phyloP scores from a whole-genome alignment of 2,888 invertebrate genomes.

The Hyles lineata region DNA sequence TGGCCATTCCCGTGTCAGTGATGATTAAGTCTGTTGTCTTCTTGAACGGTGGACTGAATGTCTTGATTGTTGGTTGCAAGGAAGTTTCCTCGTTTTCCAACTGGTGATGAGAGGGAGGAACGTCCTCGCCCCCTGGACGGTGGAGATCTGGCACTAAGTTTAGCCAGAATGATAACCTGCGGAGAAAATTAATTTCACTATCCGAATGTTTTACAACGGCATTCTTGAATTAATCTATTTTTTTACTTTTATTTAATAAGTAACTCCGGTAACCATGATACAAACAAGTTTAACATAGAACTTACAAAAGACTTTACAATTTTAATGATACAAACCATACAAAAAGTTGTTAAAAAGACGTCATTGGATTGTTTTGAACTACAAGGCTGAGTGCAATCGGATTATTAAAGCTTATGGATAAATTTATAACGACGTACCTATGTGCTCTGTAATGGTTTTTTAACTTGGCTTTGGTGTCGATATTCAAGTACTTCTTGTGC shows the following conservation, averaged over 20 bases:
- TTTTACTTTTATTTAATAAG: no score
- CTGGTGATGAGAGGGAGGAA: slow-evolving; percentile 93
- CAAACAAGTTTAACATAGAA: no score
- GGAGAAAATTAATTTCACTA: slow-evolving; percentile 41
- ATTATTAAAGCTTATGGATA: neutral
- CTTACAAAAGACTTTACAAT: no score
- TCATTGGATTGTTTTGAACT: no score
- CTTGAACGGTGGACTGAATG: slow-evolving; percentile 83
- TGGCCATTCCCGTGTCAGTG: slow-evolving; percentile 72
- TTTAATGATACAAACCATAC: no score
- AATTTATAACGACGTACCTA: slow-evolving; percentile 64
- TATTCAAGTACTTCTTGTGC: slow-evolving; percentile 95
- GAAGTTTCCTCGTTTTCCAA: slow-evolving; percentile 90
- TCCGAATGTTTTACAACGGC: neutral
- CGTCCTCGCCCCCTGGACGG: slow-evolving; percentile 94
- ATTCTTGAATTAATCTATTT: neutral
- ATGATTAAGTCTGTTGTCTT: slow-evolving; percentile 82
- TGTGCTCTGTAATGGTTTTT: slow-evolving; percentile 98
- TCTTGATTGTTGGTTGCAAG: slow-evolving; percentile 82
- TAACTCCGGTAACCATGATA: no score
- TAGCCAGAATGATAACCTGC: slow-evolving; percentile 95
- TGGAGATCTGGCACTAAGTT: slow-evolving; percentile 97
- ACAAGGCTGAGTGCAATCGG: no score
- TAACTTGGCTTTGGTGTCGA: slow-evolving; percentile 95
- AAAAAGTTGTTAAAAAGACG: no score